A percentile compares a stretch with the other conserved stretches of the same genome.
These are phyloP conservation scores for Neogale vison DNA, from an alignment of 2,113 vertebrate genomes.

Conservation along the genomic window DNA sequence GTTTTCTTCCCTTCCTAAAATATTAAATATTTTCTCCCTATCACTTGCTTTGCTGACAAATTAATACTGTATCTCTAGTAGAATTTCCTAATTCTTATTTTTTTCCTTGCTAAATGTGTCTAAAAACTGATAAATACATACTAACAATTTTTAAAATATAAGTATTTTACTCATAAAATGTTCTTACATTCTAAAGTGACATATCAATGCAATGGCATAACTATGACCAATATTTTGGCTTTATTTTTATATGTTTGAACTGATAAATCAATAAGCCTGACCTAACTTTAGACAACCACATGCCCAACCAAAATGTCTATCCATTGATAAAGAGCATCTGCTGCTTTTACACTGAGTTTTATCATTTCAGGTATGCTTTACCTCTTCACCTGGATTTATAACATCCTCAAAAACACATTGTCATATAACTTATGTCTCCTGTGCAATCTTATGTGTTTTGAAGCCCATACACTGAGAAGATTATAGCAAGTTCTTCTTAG, in stretches of 20 bases:
- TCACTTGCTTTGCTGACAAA: neutral
- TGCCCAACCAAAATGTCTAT: neutral
- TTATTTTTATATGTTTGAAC: neutral
- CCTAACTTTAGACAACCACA: neutral
- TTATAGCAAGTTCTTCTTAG: neutral
- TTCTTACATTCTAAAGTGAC: neutral
- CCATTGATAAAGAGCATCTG: neutral
- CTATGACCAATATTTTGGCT: neutral
- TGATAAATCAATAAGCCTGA: neutral
- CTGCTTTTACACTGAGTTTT: neutral
- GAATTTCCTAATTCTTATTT: neutral
- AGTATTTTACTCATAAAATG: neutral
- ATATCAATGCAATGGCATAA: neutral
- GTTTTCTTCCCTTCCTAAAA: neutral
- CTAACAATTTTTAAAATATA: neutral
- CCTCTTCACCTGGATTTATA: neutral
- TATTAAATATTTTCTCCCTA: neutral
- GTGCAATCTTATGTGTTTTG: neutral
- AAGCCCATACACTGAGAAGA: neutral
- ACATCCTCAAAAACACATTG: neutral
- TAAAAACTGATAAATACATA: neutral
- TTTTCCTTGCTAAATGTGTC: neutral
- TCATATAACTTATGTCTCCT: neutral
- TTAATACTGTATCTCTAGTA: neutral
- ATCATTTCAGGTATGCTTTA: neutral